Evolutionary conservation across 2,797 vertebrate species (phyloP).

Genomic region (Merluccius polli): DNA sequence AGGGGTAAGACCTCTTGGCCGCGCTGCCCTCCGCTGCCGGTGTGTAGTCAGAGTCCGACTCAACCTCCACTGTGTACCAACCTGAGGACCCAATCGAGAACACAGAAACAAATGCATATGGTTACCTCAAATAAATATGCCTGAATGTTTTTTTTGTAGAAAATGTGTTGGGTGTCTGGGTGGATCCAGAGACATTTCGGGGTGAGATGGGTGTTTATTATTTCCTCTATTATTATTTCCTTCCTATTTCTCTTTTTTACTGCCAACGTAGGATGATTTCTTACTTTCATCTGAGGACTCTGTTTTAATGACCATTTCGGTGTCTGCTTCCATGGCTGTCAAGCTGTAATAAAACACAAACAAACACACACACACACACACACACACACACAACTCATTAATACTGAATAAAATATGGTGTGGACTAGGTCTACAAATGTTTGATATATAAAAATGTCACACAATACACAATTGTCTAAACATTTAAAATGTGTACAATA

Average conservation of each 20-base stretch:
- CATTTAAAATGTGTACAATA: too few relatives aligned
- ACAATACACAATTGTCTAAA: neutral
- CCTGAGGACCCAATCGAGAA: neutral
- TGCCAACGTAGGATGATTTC: conserved; percentile 7
- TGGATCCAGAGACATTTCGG: too few relatives aligned
- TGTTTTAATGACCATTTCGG: conserved; percentile 33
- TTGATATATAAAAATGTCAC: neutral
- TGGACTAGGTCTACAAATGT: neutral
- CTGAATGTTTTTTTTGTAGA: too few relatives aligned
- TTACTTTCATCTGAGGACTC: conserved; percentile 55
- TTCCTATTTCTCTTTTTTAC: neutral
- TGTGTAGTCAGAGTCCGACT: conserved; percentile 40
- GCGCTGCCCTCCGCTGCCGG: conserved; percentile 20
- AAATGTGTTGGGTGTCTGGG: too few relatives aligned
- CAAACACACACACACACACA: neutral
- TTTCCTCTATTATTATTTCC: too few relatives aligned
- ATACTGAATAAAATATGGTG: neutral
- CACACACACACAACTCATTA: neutral
- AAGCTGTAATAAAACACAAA: conserved; percentile 30
- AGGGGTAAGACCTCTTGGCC: conserved; percentile 46
- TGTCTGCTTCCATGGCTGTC: conserved; percentile 52
- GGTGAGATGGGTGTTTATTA: neutral
- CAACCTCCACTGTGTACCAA: conserved; percentile 24
- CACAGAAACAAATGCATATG: neutral
- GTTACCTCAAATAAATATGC: neutral